phyloP scores from a whole-genome alignment of 2,888 invertebrate species.

The Tuta absoluta region DNA sequence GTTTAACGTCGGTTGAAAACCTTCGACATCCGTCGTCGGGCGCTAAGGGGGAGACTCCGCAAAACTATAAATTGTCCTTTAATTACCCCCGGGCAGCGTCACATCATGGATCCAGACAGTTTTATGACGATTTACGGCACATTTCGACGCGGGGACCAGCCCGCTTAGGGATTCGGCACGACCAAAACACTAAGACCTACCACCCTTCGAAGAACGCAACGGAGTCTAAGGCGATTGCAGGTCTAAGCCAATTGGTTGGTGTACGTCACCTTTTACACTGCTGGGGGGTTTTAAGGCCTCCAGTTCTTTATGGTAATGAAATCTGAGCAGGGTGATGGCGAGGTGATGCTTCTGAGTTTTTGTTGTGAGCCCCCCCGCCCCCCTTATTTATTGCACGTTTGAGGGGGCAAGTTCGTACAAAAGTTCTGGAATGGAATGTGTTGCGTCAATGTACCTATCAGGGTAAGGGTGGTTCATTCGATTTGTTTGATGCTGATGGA shows the following conservation, averaged over 20 bases:
- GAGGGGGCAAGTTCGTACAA: constrained; percentile 65
- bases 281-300: constrained; percentile 80
- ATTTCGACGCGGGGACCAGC: constrained; percentile 77
- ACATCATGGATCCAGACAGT: constrained; percentile 88
- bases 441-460: constrained; percentile 63
- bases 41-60: constrained; percentile 57
- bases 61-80: constrained; percentile 82
- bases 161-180: constrained; percentile 68
- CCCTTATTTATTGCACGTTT: constrained; percentile 78
- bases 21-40: constrained; percentile 57
- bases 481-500: constrained; percentile 27
- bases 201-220: constrained; percentile 35
- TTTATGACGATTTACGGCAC: constrained; percentile 84
- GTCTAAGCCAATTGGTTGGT: constrained; percentile 36
- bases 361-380: constrained; percentile 63
- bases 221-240: constrained; percentile 25
- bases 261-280: constrained; percentile 71
- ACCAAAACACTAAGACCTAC: constrained; percentile 49
- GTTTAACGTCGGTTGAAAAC: constrained; percentile 29
- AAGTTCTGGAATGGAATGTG: constrained; percentile 74
- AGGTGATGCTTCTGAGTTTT: constrained; percentile 79
- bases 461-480: constrained; percentile 34
- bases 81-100: constrained; percentile 84
- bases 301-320: constrained; percentile 82
- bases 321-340: constrained; percentile 81